Conservation (phyloP, 2,888 invertebrate genomes). For the Brachynemurus nebulosus region DNA sequence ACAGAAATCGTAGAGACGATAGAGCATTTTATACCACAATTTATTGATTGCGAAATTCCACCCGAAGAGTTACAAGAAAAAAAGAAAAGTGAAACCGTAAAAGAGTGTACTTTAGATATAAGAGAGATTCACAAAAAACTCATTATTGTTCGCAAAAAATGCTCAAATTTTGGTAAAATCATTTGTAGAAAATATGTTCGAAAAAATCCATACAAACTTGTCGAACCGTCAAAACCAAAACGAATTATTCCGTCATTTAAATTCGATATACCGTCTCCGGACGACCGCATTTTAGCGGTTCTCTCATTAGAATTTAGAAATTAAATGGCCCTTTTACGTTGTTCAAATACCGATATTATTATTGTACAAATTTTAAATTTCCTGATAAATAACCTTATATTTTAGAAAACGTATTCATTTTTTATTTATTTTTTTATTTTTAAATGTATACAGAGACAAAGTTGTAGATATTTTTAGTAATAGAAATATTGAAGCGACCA, state of each 20-base stretch:
- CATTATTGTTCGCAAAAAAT: slow-evolving; percentile 21
- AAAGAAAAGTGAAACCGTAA: slow-evolving; percentile 25
- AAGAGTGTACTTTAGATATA: slow-evolving; percentile 24
- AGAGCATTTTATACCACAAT: slow-evolving; percentile 27
- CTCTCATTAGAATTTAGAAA: no score
- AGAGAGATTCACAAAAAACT: slow-evolving; percentile 18
- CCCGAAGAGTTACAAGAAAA: slow-evolving; percentile 17
- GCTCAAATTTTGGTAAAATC: slow-evolving; percentile 37
- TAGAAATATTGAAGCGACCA: no score
- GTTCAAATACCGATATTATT: no score
- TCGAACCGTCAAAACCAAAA: slow-evolving; percentile 10
- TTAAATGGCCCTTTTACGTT: no score
- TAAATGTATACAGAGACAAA: no score
- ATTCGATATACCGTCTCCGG: slow-evolving; percentile 46
- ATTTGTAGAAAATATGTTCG: slow-evolving; percentile 29
- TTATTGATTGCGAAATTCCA: slow-evolving; percentile 27
- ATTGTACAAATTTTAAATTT: no score
- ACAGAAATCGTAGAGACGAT: neutral
- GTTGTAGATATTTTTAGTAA: no score
- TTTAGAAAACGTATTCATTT: no score
- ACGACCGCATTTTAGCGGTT: slow-evolving; percentile 34
- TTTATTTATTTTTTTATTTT: no score
- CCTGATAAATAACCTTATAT: no score
- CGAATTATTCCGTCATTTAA: slow-evolving; percentile 31
- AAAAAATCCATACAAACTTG: slow-evolving; percentile 16